These are phyloP conservation scores for Cheilosia urbana DNA, from an alignment of 2,888 invertebrate genomes.

Conservation along the genomic window DNA sequence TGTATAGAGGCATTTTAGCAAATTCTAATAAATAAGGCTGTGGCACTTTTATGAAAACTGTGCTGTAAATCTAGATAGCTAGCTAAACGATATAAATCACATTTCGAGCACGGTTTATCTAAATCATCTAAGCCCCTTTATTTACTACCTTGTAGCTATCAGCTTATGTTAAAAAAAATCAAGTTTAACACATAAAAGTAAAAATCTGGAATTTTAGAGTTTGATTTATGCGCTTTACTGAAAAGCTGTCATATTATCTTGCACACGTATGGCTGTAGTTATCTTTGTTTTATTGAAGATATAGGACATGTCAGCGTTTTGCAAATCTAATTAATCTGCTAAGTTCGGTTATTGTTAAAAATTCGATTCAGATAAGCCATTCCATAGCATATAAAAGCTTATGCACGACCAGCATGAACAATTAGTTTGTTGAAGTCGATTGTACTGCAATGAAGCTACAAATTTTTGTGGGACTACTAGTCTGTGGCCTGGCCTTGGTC, in stretches of 20 bases:
- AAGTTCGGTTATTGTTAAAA: neutral
- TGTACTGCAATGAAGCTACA: slow-evolving; percentile 44
- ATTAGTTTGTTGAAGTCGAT: neutral
- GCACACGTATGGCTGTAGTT: neutral
- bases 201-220: neutral
- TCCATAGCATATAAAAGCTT: neutral
- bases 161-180: neutral
- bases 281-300: no score
- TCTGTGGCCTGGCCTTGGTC: slow-evolving; percentile 55
- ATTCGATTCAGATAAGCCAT: neutral
- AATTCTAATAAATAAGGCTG: no score
- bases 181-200: neutral
- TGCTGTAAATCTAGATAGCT: no score
- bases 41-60: no score
- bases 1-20: no score
- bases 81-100: neutral
- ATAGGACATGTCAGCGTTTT: no score
- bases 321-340: no score
- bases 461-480: slow-evolving; percentile 38
- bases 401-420: neutral
- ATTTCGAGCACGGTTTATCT: neutral
- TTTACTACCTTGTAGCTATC: neutral
- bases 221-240: neutral
- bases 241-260: neutral
- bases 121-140: neutral